Evolutionary conservation across 2,888 invertebrate species (phyloP).

Genomic region (Tuta absoluta): DNA sequence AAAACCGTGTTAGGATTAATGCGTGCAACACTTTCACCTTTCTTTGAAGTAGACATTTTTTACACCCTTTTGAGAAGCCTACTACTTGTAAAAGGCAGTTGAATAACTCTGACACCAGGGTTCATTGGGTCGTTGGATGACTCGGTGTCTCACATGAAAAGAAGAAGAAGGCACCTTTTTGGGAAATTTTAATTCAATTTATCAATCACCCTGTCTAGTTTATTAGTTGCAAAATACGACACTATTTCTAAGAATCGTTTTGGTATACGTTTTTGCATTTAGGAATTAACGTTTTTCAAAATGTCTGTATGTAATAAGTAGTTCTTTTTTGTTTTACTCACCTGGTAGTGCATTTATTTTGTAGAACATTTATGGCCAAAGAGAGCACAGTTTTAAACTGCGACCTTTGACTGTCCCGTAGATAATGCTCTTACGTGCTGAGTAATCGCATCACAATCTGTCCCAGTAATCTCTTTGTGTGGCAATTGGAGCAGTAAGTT

Average conservation of each 20-base stretch:
- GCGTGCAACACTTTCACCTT: slow-evolving; percentile 14
- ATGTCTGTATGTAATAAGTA: no score
- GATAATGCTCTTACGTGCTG: background rate
- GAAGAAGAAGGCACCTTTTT: no score
- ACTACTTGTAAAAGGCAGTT: no score
- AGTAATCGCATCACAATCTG: slow-evolving; percentile 8
- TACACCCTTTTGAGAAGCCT: background rate
- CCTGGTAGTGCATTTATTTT: background rate
- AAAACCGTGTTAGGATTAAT: slow-evolving; percentile 14
- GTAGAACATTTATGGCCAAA: background rate
- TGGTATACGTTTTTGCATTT: no score
- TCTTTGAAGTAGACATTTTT: slow-evolving; percentile 12
- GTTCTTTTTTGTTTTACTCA: background rate
- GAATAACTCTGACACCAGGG: no score
- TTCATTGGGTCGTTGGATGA: no score
- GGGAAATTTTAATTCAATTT: no score
- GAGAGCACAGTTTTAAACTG: background rate
- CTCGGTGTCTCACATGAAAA: no score
- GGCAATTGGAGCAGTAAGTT: background rate
- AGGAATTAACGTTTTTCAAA: no score
- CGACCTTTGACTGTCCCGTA: background rate
- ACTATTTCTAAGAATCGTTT: no score
- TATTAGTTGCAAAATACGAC: no score
- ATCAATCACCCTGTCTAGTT: no score
- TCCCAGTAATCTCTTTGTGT: background rate